Evolutionary conservation across 2,888 invertebrate species (phyloP), one percentile per base, ranked within the genome.

Genomic region (Drosophila percnosoma): DNA sequence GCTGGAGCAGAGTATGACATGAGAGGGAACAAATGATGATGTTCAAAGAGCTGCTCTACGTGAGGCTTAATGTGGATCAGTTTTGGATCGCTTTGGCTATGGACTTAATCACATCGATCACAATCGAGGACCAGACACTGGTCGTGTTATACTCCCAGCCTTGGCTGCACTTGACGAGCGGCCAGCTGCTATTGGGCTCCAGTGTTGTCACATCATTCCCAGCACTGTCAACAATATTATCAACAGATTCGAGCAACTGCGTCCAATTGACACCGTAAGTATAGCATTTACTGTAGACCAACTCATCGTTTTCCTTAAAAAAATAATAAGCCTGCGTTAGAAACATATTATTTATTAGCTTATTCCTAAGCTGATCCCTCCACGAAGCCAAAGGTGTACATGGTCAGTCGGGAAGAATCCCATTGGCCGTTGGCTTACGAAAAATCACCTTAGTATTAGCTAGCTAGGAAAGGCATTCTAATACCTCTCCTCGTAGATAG

Each of bases 61-160:
- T 85, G 88, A 27, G 29, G 11, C 31, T 62, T 40, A 33, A 61
- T 72, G 67, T 55, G 33, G 13, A 31, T 69, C 42, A n/a, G 38
- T 10, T 27, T 33, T 48, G 27, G 10, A 29, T 42, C 45, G 45
- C 45, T n/a, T 7, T 38, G 29, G n/a, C 40, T 67, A 45, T 29
- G 13, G 31, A n/a, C 40, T 11, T 34, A 77, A 67, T 81, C 94
- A 97, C 97, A 93, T 98, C 97, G 80, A 96, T 96, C 24, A 98
- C 97, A 82, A 97, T 95, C 15, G 97, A 97, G 2, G 97, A 97
- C 75, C 93, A 93, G 5, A 97, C 94, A 90, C 95, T 94, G 7
- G 95, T 94, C 60, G 93, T 95, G 83, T 97, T 95, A 89, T 96
- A 98, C 87, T 96, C 96, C 95, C 97, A 97, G 36, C 97, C 97